Conservation (phyloP, 2,113 vertebrate genomes). For the Anseranas semipalmata region DNA sequence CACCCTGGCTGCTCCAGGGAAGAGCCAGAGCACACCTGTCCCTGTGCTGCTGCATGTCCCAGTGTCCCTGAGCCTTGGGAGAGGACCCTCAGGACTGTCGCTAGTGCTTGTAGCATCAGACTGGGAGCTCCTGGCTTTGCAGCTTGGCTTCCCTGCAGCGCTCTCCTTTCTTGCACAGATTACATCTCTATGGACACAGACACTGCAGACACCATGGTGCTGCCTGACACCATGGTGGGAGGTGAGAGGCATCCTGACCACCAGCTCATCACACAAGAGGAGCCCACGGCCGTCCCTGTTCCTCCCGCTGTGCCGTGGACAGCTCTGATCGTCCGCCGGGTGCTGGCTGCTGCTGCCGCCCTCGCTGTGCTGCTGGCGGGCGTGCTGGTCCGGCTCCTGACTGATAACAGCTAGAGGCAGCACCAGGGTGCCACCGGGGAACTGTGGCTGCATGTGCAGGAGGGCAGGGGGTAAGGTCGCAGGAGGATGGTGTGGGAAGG, state of each 20-base stretch:
- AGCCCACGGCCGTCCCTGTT: fast-evolving
- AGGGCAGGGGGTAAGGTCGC: neutral
- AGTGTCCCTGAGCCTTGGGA: neutral
- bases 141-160: neutral
- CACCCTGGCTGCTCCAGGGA: neutral
- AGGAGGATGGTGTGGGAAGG: neutral
- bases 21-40: neutral
- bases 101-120: neutral
- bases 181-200: neutral
- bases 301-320: neutral
- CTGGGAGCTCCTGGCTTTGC: neutral
- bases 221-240: neutral
- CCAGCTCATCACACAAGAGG: neutral
- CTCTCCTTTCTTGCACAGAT: neutral
- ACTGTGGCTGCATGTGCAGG: neutral
- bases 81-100: neutral
- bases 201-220: neutral
- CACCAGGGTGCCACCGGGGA: neutral
- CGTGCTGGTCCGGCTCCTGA: constrained; percentile 62
- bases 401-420: neutral
- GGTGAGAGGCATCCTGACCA: neutral
- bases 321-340: neutral
- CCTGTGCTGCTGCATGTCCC: neutral
- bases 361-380: constrained; percentile 53
- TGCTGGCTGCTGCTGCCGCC: neutral